Base-by-base conservation (phyloP, 2,888 invertebrate genomes). In the Cerastis rubricosa region DNA sequence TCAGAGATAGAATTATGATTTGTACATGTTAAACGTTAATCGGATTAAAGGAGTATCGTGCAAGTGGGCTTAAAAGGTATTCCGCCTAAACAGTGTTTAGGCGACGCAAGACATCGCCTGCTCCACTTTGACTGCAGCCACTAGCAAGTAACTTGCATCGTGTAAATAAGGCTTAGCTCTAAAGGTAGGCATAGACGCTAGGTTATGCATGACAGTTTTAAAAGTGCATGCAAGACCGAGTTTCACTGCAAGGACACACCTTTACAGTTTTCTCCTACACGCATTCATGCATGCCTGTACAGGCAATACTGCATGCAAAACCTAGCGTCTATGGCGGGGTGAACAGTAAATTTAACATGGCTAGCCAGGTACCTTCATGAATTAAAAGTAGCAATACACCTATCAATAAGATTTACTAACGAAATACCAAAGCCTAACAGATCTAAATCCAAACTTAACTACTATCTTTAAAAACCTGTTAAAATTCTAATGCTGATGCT, bases 331-430 rank as follows among this genome's bases (percentile, higher is more conserved):
- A 8, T 8, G 29, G 29, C 29, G 1, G 25, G 25, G 17, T 19
- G 17, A 29, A 19, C 59, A 29, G 59, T 61, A 29, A 8, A 7
- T 29, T 61, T 35, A 11, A 29, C 61, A 9, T 61, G 11, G 19
- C 35, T 19, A 19, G n/a, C 67, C 69, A 84, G 84, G 47, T 73
- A 74, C 54, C 64, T 82, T 74, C 69, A 72, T 66, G 63, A 64
- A 40, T 54, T 40, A 19, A 74, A 84, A 84, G 82, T 85, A 85
- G 77, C 72, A 67, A 54, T 74, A 71, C 57, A 71, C 19, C 19
- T 79, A 72, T 22, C 6, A 6, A 54, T 69, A n/a, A 25, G 19
- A 43, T n/a, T 35, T 2, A 51, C 43, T 49, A 25, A 29, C 25
- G 12, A 63, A 61, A 66, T 51, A 59, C 7, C 40, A 19, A 45